Evolutionary conservation across 2,888 invertebrate genomes (phyloP), one percentile per base, ranked within the genome.

Genomic region (Erynnis tages): DNA sequence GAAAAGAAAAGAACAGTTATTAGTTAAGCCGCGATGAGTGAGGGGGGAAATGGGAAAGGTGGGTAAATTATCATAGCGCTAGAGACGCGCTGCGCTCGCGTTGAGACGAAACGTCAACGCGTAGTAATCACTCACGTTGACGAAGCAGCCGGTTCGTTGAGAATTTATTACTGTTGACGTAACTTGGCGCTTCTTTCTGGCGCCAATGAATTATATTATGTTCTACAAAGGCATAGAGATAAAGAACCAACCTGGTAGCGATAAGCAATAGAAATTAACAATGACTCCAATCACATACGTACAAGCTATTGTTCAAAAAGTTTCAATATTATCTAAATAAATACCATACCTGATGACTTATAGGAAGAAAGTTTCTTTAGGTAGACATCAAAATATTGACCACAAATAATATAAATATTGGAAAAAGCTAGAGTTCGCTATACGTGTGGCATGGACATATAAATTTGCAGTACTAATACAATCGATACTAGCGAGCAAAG

Each of bases 1-100:
- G 86, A 72, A 83, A 84, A 82, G 72, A 82, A 85, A 83, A 64
- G 67, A 76, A 73, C 59, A 70, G 57, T 58, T 62, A 73, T 85
- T 71, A 82, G 78, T 67, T 68, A 71, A 63, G 29, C 32, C 25
- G 35, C 32, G 54, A 52, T 56, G 55, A 43, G 69, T 69, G 62
- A 70, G 70, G 70, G 72, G 70, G 66, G 69, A 63, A 69, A 79
- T 79, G 73, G 72, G 68, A 64, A 78, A 82, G 79, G 76, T 73
- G 73, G 65, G 75, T 71, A 73, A 79, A 83, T 84, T 81, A 82
- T 52, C 53, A 44, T 44, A 56, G 54, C 46, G 54, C 64, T 61
- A 70, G 63, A 60, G 65, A 52, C 44, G 16, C 10, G 65, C 73
- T 71, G 73, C 68, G 71, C 59, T 58, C 60, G 69, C 71, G 75